phyloP scores from a whole-genome alignment of 2,113 vertebrate genomes.

The Periophthalmodon schlosseri region DNA sequence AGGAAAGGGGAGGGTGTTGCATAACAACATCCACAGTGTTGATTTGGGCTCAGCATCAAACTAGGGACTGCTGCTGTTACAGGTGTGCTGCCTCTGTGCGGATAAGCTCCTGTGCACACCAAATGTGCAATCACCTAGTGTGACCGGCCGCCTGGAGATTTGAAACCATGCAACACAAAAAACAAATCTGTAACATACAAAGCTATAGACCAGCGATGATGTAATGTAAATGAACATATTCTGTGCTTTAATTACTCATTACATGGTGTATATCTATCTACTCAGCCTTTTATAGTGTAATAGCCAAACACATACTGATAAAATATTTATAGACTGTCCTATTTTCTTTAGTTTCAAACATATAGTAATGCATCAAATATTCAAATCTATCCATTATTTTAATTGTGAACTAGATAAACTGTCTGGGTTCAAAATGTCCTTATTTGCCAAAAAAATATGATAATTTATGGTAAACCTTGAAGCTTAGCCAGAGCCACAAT shows the following conservation, averaged over 20 bases:
- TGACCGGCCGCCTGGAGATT: not conserved
- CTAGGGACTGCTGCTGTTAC: slow-evolving; percentile 14
- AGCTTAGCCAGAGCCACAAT: too few relatives aligned
- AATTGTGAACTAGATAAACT: not conserved
- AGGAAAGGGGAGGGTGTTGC: slow-evolving; percentile 14
- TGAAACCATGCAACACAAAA: not conserved
- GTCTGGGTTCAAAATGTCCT: not conserved
- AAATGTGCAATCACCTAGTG: not conserved
- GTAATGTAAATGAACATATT: not conserved
- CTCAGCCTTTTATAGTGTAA: not conserved
- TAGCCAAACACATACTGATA: not conserved
- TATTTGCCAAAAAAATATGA: not conserved
- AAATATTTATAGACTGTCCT: not conserved
- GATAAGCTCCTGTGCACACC: not conserved
- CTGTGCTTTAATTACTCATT: not conserved
- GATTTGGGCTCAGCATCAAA: slow-evolving; percentile 23
- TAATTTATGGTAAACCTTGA: too few relatives aligned
- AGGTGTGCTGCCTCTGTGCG: slow-evolving; percentile 38
- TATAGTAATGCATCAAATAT: not conserved
- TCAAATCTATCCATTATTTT: not conserved
- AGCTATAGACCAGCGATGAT: not conserved
- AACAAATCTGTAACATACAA: not conserved
- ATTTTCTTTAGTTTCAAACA: not conserved
- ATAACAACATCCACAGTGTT: slow-evolving; percentile 18
- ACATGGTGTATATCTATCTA: not conserved